These are phyloP conservation scores for Zaprionus capensis DNA, from an alignment of 1,140 invertebrate species.

Conservation along the genomic window DNA sequence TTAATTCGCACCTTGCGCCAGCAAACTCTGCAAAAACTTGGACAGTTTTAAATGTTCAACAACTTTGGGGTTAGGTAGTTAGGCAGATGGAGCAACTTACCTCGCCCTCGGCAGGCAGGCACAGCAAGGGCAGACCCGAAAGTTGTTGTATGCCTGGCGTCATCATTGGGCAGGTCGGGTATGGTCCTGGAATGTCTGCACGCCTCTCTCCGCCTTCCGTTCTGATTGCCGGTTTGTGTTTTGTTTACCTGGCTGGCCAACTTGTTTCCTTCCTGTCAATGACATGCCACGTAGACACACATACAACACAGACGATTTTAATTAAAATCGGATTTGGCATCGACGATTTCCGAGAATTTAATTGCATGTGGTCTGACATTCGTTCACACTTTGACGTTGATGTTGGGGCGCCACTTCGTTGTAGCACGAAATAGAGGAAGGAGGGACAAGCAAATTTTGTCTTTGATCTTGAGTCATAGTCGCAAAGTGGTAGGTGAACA, in stretches of 20 bases:
- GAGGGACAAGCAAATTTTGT: conserved; percentile 7
- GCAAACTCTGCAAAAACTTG: background rate
- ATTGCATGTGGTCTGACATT: conserved; percentile 71
- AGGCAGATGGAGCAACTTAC: background rate
- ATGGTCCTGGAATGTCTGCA: background rate
- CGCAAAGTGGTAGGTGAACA: conserved; percentile 9
- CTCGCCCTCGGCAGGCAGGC: conserved; percentile 3
- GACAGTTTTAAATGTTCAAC: background rate
- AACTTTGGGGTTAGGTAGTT: background rate
- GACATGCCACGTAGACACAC: conserved; percentile 45
- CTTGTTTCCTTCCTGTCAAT: conserved; percentile 67
- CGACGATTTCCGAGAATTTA: conserved; percentile 74
- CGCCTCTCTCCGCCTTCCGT: background rate
- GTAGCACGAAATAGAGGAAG: background rate
- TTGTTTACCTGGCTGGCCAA: conserved; percentile 51
- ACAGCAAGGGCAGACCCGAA: conserved; percentile 13
- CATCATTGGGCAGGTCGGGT: background rate
- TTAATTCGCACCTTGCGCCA: background rate
- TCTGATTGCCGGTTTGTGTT: conserved; percentile 33
- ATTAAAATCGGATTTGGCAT: conserved; percentile 79
- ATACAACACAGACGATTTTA: conserved; percentile 67
- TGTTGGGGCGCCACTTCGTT: background rate
- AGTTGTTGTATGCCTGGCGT: conserved; percentile 18
- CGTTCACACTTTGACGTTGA: conserved; percentile 62
- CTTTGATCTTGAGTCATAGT: conserved; percentile 66